Base-by-base conservation (phyloP, 2,888 invertebrate genomes). In the Taenaris catops region DNA sequence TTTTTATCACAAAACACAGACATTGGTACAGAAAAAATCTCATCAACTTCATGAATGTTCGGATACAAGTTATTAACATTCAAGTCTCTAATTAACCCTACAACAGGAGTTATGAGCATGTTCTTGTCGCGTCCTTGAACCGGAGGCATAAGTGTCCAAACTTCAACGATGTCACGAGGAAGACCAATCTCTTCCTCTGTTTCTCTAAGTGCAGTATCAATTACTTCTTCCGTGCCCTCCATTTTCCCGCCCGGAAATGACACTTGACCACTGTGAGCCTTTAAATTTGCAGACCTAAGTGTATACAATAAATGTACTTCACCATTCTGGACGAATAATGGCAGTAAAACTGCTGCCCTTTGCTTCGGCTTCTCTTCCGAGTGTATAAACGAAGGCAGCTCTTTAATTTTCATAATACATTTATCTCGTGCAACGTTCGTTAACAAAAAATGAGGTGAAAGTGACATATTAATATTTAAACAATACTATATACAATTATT, bases 161-260 rank as follows among this genome's bases (percentile, higher is more conserved):
- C 65, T 14, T 92, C 89, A 0, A 96, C 75, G 5, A 81, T 70
- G 1, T 86, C 62, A 2, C 76, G 69, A 0, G 86, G 62, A 10
- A 97, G 83, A 0, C 95, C 94, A 2, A 97, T 88, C 72, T 98
- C 97, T 73, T 98, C 97, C 61, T 94, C 89, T 0, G 96, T 94
- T 84, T 97, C 97, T 31, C 97, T 84, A 1, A 96, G 55, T 0
- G 96, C 96, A 4, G 97, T 94, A 5, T 92, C 89, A 17, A 91
- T 79, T 3, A 89, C 79, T 46, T 83, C 89, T 49, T 79, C 76
- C 46, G 92, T 91, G 1, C 86, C 83, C 44, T 95, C 95, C 35
- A 87, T 83, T 80, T 92, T 93, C 0, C 94, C 97, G 45, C 93
- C 97, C 34, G 93, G 97, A 76, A 96, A 96, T 3, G 95, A 94